These are phyloP conservation scores for Phrynocephalus forsythii DNA, from an alignment of 2,797 vertebrate species.

Conservation along the genomic window DNA sequence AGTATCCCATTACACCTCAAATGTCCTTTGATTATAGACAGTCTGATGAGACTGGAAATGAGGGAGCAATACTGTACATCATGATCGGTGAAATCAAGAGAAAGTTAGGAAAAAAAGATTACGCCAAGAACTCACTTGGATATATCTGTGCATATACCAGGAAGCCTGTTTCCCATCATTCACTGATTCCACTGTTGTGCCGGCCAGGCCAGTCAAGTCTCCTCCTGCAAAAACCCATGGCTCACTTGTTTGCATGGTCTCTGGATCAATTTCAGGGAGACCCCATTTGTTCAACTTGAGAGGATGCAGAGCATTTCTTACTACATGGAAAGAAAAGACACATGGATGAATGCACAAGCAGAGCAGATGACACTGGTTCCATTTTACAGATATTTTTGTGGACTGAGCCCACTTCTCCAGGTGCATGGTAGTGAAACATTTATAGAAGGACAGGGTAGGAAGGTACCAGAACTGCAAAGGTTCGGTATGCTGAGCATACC, in stretches of 20 bases:
- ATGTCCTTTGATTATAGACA: conserved; percentile 15
- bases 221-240: conserved; percentile 94
- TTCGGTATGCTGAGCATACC: too few species aligned
- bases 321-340: conserved; percentile 72
- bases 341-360: background rate
- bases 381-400: too few species aligned
- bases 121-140: conserved; percentile 83
- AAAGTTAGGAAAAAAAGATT: background rate
- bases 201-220: conserved; percentile 89
- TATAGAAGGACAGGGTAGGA: too few species aligned
- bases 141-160: conserved; percentile 93
- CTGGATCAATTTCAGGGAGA: conserved; percentile 88
- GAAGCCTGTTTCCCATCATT: conserved; percentile 98
- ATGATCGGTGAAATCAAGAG: background rate
- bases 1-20: background rate
- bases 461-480: background rate
- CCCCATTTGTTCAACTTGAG: conserved; percentile 91
- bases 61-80: background rate
- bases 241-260: conserved; percentile 94
- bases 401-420: too few species aligned
- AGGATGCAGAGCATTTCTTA: conserved; percentile 88
- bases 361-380: background rate
- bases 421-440: too few species aligned
- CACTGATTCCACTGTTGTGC: conserved; percentile 93
- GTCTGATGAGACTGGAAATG: background rate